phyloP scores from a whole-genome alignment of 2,113 vertebrate species.

The Dinomys branickii region DNA sequence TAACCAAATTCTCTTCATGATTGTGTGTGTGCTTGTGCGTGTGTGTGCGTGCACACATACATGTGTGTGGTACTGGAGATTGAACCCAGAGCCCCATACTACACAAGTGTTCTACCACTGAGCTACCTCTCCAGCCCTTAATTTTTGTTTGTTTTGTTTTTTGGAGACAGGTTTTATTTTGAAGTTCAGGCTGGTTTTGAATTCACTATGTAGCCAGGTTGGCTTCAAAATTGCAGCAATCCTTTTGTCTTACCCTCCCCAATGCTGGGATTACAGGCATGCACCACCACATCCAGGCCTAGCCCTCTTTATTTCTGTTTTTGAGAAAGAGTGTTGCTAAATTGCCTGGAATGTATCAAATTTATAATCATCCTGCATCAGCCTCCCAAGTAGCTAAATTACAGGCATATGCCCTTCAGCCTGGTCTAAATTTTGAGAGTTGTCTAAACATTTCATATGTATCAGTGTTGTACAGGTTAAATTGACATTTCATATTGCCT shows the following conservation, averaged over 20 bases:
- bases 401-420: background rate
- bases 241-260: background rate
- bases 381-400: background rate
- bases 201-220: no score
- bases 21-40: background rate
- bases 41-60: no score
- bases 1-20: background rate
- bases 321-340: background rate
- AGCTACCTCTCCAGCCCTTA: background rate
- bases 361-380: background rate
- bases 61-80: background rate
- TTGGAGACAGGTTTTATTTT: background rate
- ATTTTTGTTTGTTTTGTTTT: background rate
- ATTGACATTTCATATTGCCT: background rate
- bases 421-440: background rate
- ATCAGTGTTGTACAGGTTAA: background rate
- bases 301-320: background rate
- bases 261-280: background rate
- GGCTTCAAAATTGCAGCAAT: background rate
- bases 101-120: background rate
- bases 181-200: background rate
- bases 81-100: background rate
- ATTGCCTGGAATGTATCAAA: background rate
- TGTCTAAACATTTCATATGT: constrained; percentile 39
- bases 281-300: no score